phyloP scores from a whole-genome alignment of 1,140 invertebrate genomes.

The Cotesia chilonis region DNA sequence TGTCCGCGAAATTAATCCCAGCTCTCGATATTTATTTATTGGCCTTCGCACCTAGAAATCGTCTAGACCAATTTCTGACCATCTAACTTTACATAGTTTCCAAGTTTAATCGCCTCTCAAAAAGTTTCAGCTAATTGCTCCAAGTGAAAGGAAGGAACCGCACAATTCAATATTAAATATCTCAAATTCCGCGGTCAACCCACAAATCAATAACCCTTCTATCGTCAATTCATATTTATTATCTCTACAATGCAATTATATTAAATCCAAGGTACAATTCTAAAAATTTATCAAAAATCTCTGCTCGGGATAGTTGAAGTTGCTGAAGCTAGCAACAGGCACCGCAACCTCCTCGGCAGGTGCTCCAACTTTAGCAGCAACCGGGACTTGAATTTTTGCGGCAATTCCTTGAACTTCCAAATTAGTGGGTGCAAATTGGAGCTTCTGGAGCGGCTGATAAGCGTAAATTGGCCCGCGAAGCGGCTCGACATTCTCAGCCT shows the following conservation, averaged over 20 bases:
- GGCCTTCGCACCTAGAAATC: background rate
- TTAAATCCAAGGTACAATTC: background rate
- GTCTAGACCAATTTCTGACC: no score
- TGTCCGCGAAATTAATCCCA: background rate
- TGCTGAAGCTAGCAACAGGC: slow-evolving; percentile 44
- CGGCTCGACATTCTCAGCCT: slow-evolving; percentile 67
- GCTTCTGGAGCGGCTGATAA: slow-evolving; percentile 62
- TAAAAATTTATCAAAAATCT: slow-evolving; percentile 56
- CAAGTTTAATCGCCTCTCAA: no score
- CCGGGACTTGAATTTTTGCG: slow-evolving; percentile 35
- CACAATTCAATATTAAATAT: slow-evolving; percentile 66
- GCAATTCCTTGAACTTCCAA: slow-evolving; percentile 36
- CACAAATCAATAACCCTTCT: slow-evolving; percentile 44
- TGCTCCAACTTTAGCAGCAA: slow-evolving; percentile 31
- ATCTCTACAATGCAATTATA: background rate
- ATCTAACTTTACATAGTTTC: no score
- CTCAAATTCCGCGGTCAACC: slow-evolving; percentile 64
- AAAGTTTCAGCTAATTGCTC: no score
- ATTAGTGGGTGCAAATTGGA: slow-evolving; percentile 49
- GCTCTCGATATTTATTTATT: no score
- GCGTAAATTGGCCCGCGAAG: slow-evolving; percentile 67
- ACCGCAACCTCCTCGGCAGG: background rate
- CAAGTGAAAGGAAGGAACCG: no score
- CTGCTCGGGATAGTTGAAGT: slow-evolving; percentile 52
- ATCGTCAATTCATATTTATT: slow-evolving; percentile 5